phyloP scores from a whole-genome alignment of 2,113 vertebrate species.

The Puffinus mauretanicus region DNA sequence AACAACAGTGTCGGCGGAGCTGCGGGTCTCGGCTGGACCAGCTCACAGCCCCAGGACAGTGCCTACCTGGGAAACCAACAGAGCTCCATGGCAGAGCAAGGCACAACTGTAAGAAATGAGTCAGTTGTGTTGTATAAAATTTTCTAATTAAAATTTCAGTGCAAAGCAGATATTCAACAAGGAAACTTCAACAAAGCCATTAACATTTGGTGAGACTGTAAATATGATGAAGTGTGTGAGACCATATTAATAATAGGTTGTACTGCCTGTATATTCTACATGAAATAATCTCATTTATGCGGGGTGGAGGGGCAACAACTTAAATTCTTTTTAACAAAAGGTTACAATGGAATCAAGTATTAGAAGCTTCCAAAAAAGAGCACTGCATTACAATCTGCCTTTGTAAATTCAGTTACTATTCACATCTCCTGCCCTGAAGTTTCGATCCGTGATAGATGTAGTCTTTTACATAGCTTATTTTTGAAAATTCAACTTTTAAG shows the following conservation, averaged over 20 bases:
- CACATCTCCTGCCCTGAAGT: neutral
- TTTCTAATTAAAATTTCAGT: neutral
- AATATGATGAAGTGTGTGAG: neutral
- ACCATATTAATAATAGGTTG: neutral
- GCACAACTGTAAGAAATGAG: neutral
- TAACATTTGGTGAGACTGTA: neutral
- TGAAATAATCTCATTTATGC: neutral
- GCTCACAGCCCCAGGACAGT: neutral
- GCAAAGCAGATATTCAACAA: neutral
- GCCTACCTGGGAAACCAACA: neutral
- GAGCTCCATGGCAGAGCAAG: neutral
- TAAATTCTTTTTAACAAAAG: neutral
- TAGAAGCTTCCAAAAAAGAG: neutral
- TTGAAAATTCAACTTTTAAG: neutral
- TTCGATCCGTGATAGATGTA: neutral
- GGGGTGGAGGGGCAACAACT: accelerated
- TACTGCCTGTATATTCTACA: neutral
- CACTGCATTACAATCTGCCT: neutral
- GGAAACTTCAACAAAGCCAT: neutral
- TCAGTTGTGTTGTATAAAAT: neutral
- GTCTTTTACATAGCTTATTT: neutral
- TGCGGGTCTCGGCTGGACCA: neutral
- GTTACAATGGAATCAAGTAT: neutral
- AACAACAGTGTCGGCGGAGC: neutral
- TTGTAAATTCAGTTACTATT: neutral